A percentile compares a stretch with the other conserved stretches of the same genome.
Evolutionary conservation across 2,888 invertebrate genomes (phyloP).

Genomic region (Drosophila koepferae): DNA sequence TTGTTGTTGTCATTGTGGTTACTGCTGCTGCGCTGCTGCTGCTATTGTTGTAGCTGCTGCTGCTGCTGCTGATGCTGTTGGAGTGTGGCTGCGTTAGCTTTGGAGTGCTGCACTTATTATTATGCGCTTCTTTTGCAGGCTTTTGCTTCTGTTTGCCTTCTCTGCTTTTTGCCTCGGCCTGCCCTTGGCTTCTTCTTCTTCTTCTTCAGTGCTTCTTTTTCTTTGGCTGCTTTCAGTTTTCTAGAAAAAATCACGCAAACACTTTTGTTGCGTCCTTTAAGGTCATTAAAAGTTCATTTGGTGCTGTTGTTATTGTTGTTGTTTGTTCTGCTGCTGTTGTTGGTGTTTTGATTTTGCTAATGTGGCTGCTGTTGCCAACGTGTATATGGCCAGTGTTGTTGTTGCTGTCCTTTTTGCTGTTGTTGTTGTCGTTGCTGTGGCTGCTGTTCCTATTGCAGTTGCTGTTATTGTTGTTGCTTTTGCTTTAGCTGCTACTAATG

Average conservation of each 20-base stretch:
- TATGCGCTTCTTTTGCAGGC: conserved; percentile 59
- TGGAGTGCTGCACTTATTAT: conserved; percentile 78
- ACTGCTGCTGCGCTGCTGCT: conserved; percentile 3
- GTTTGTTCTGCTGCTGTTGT: conserved; percentile 24
- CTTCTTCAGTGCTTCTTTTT: background rate
- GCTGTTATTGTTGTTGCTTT: background rate
- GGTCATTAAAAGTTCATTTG: conserved; percentile 77
- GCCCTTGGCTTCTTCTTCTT: conserved; percentile 20
- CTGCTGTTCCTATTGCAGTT: background rate
- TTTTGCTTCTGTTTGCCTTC: conserved; percentile 53
- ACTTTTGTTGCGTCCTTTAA: conserved; percentile 81
- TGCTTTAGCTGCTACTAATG: background rate
- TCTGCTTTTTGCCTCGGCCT: conserved; percentile 23
- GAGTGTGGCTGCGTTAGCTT: conserved; percentile 61
- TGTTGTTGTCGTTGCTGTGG: background rate
- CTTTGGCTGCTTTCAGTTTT: conserved; percentile 46
- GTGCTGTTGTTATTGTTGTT: conserved; percentile 34
- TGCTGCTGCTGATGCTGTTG: conserved; percentile 32
- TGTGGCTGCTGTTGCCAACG: conserved; percentile 9
- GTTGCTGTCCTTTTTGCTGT: background rate
- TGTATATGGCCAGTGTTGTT: background rate
- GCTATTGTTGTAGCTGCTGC: conserved; percentile 16
- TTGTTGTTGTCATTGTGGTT: conserved; percentile 34
- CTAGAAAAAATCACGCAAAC: conserved; percentile 69
- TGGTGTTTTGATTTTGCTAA: conserved; percentile 3